These are phyloP conservation scores for Cinclus cinclus DNA, from an alignment of 2,113 vertebrate species.

Conservation along the genomic window DNA sequence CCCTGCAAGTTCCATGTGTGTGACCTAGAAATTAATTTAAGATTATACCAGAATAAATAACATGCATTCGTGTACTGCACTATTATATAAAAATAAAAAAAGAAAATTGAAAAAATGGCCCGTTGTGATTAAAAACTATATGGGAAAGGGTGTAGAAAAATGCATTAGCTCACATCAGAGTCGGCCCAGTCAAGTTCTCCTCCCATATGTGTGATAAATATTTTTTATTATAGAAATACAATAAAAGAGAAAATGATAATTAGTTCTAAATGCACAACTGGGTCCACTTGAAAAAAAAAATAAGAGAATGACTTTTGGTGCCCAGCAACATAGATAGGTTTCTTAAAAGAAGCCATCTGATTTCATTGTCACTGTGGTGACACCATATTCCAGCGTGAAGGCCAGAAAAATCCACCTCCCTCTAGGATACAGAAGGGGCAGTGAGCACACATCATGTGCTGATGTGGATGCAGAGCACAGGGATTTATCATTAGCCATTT, in stretches of 20 bases:
- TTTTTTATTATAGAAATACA: background rate
- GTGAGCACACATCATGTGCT: background rate
- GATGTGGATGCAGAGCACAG: background rate
- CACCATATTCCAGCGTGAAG: rapidly evolving
- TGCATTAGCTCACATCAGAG: background rate
- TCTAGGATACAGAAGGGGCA: background rate
- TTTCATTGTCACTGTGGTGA: background rate
- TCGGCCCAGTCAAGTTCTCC: background rate
- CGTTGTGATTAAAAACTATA: background rate
- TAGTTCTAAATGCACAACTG: background rate
- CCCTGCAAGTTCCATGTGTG: background rate
- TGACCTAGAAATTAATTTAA: background rate
- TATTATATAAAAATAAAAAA: background rate
- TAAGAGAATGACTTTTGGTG: background rate
- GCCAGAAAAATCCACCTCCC: background rate
- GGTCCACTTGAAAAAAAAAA: background rate
- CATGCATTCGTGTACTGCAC: background rate
- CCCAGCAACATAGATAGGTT: background rate
- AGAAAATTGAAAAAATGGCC: background rate
- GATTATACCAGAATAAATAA: background rate
- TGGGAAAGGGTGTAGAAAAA: background rate
- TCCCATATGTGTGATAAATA: background rate
- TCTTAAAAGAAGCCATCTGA: background rate
- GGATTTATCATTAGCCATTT: background rate
- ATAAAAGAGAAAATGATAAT: background rate